Conservation (phyloP, 1,140 invertebrate genomes). For the Drosophila persimilis region DNA sequence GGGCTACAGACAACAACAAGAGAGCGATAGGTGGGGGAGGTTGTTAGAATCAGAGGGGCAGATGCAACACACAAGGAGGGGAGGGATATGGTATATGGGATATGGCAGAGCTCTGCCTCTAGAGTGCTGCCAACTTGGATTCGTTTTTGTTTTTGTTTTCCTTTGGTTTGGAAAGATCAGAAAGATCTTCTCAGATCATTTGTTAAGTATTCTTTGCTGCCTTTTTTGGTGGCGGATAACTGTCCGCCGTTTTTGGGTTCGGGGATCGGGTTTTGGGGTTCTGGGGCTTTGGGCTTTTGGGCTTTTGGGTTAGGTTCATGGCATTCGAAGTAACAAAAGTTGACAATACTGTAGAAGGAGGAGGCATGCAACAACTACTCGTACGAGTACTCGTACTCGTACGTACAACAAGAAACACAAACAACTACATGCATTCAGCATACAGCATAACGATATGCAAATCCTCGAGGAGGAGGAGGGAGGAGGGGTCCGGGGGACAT, state of each 20-base stretch:
- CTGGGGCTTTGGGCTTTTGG: not conserved
- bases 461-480: slow-evolving; percentile 8
- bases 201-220: slow-evolving; percentile 32
- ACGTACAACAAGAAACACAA: slow-evolving; percentile 45
- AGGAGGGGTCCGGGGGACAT: not conserved
- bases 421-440: slow-evolving; percentile 21
- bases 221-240: slow-evolving; percentile 10
- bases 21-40: slow-evolving; percentile 20
- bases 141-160: not conserved
- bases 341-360: slow-evolving; percentile 65
- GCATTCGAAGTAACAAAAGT: slow-evolving; percentile 34
- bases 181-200: slow-evolving; percentile 26
- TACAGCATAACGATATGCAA: slow-evolving; percentile 28
- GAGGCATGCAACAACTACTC: slow-evolving; percentile 41
- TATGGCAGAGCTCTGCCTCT: slow-evolving; percentile 20
- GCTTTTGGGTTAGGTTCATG: slow-evolving; percentile 16
- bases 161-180: not conserved
- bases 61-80: slow-evolving; percentile 31
- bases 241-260: not conserved
- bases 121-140: slow-evolving; percentile 52
- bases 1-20: slow-evolving; percentile 52
- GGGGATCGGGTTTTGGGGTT: not conserved
- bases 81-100: slow-evolving; percentile 10
- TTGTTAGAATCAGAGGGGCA: slow-evolving; percentile 28
- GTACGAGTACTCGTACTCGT: slow-evolving; percentile 1